Conservation (phyloP, 2,888 invertebrate genomes). For the Marasmarcha lunaedactyla region DNA sequence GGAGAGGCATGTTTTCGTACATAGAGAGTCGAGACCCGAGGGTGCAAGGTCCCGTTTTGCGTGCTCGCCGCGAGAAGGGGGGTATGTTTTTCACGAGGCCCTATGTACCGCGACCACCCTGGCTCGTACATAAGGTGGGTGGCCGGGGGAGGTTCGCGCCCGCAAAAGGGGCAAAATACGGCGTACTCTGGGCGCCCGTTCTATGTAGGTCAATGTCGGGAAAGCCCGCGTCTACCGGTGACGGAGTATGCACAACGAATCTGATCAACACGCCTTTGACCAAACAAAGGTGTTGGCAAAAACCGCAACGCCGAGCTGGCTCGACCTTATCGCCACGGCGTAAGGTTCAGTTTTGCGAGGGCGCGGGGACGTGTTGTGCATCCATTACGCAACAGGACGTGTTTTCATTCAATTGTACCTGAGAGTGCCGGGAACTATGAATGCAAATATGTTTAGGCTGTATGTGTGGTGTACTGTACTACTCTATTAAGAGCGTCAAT, state of each 20-base stretch:
- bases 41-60: slow-evolving; percentile 68
- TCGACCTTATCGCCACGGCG: slow-evolving; percentile 26
- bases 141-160: slow-evolving; percentile 65
- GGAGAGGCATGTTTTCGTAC: background rate
- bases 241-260: slow-evolving; percentile 70
- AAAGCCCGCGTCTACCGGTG: slow-evolving; percentile 71
- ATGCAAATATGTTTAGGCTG: background rate
- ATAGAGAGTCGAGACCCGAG: slow-evolving; percentile 19
- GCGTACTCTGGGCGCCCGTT: slow-evolving; percentile 69
- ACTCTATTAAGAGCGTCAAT: too few relatives aligned
- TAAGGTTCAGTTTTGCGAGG: slow-evolving; percentile 32
- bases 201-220: slow-evolving; percentile 73
- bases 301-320: slow-evolving; percentile 23
- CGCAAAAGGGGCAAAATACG: slow-evolving; percentile 72
- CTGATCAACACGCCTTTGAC: slow-evolving; percentile 65
- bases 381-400: slow-evolving; percentile 13
- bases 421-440: slow-evolving; percentile 2
- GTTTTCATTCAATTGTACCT: slow-evolving; percentile 12
- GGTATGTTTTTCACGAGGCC: slow-evolving; percentile 71
- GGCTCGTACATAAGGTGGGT: slow-evolving; percentile 67
- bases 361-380: slow-evolving; percentile 5
- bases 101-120: slow-evolving; percentile 70
- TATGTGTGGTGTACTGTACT: background rate
- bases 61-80: slow-evolving; percentile 60
- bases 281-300: slow-evolving; percentile 48